Percentiles rank a stretch among this genome's conserved stretches.
phyloP scores from a whole-genome alignment of 2,113 vertebrate species.

The Nothoprocta perdicaria region DNA sequence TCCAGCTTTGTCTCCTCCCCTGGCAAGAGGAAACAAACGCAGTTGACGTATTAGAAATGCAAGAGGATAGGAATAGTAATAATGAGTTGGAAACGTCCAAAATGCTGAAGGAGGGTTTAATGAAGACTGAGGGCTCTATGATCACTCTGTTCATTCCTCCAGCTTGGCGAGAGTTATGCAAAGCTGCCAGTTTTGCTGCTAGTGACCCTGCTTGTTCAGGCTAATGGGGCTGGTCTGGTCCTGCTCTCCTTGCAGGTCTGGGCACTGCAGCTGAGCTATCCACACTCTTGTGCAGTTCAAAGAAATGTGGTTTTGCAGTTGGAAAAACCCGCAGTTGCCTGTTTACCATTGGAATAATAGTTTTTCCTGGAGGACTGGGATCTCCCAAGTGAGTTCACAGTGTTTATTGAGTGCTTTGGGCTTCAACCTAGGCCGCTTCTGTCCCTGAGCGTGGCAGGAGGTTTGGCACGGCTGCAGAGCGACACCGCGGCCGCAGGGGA shows the following conservation, averaged over 20 bases:
- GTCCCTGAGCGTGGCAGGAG: too few relatives aligned
- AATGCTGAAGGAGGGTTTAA: not conserved
- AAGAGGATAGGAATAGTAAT: not conserved
- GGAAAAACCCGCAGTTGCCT: not conserved
- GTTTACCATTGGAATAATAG: not conserved
- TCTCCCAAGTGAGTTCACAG: not conserved
- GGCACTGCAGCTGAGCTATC: not conserved
- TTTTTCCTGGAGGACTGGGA: not conserved
- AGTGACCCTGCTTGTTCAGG: not conserved
- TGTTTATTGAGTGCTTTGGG: not conserved
- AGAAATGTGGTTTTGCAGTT: not conserved
- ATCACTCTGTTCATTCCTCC: not conserved
- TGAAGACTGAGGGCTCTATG: not conserved
- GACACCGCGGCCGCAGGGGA: rapidly evolving
- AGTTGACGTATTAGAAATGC: rapidly evolving
- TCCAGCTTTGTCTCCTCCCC: not conserved
- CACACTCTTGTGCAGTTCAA: rapidly evolving
- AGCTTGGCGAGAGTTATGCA: rapidly evolving
- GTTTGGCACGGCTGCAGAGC: rapidly evolving
- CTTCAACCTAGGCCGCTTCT: not conserved
- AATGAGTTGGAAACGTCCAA: not conserved
- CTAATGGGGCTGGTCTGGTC: not conserved
- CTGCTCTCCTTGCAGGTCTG: not conserved
- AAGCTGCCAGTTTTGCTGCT: not conserved
- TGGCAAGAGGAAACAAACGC: not conserved